Conservation (phyloP, 2,113 vertebrate species). For the Bostrychus sinensis region DNA sequence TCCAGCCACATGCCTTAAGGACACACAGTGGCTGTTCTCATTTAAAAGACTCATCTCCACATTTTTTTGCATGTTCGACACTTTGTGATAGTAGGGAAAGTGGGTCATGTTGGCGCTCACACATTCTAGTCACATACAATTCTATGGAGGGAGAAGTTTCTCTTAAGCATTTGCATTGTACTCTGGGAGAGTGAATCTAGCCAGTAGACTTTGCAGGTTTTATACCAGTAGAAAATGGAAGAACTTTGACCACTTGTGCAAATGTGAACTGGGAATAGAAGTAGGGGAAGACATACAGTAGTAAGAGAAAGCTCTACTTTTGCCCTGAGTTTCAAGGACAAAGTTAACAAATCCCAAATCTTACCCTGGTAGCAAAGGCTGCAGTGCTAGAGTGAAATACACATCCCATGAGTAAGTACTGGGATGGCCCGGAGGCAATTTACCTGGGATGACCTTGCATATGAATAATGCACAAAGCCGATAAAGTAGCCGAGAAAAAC, state of each 20-base stretch:
- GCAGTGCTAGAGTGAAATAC: constrained; percentile 25
- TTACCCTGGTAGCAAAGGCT: constrained; percentile 32
- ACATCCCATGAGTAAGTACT: constrained; percentile 46
- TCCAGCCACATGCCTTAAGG: constrained; percentile 66
- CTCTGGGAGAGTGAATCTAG: constrained; percentile 34
- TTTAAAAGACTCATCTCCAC: constrained; percentile 67
- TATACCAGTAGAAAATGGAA: constrained; percentile 32
- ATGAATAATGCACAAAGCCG: constrained; percentile 67
- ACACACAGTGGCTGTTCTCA: constrained; percentile 55
- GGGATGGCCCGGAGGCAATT: constrained; percentile 70
- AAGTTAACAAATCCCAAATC: constrained; percentile 48
- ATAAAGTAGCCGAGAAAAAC: constrained; percentile 43
- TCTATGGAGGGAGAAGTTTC: constrained; percentile 47
- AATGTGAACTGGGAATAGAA: constrained; percentile 14
- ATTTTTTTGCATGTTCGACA: constrained; percentile 71
- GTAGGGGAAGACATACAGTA: background rate
- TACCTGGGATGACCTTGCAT: constrained; percentile 50
- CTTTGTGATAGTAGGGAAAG: constrained; percentile 67
- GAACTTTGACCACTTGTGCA: constrained; percentile 24
- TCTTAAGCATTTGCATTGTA: constrained; percentile 43
- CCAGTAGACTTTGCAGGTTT: constrained; percentile 28
- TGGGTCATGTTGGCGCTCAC: constrained; percentile 65
- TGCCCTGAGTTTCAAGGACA: constrained; percentile 23
- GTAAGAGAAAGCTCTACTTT: constrained; percentile 36
- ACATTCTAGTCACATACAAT: constrained; percentile 56